Evolutionary conservation across 2,113 vertebrate species (phyloP), one percentile per base, ranked within the genome.

Genomic region (Egretta garzetta): DNA sequence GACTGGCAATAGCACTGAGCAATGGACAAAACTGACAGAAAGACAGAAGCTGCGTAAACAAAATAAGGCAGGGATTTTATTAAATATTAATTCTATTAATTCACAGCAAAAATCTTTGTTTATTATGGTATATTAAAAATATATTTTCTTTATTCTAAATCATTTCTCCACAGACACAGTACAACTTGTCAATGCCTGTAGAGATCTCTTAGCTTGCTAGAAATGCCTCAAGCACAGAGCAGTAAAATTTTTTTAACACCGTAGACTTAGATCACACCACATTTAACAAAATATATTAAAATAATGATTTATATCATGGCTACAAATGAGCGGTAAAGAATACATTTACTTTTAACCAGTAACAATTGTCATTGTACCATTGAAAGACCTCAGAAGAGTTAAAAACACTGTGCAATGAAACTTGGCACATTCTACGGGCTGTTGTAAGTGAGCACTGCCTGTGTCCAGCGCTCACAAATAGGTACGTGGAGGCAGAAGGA

Each of bases 31-130:
- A 96, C 73, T 93, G 58, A 93, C 82, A 93, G 55, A 95, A 82
- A 80, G 67, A 87, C n/a, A 92, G 68, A 94, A 93, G 67, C 60
- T 81, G 52, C 63, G 39, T 80, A 96, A 98, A 95, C 92, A 97
- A 97, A 96, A 92, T 96, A 94, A 95, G 72, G 58, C 86, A 95
- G 49, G 67, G 79, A 45, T 88, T 97, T 88, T 96, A 96, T 97
- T 87, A 98, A 97, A 97, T 97, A 96, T 97, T 97, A 91, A 96
- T 97, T 93, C 27, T 90, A 76, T 96, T 97, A 97, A 96, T 97
- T 94, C 90, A 91, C 45, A 84, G 67, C 7, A 86, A 95, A 96
- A 96, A 76, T 71, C 59, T 86, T 80, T 94, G 92, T 91, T 98
- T 97, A 93, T 97, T 93, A 79, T 79, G 73, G 37, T 81, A 76